phyloP scores from a whole-genome alignment of 2,113 vertebrate genomes.

The Pipra filicauda region DNA sequence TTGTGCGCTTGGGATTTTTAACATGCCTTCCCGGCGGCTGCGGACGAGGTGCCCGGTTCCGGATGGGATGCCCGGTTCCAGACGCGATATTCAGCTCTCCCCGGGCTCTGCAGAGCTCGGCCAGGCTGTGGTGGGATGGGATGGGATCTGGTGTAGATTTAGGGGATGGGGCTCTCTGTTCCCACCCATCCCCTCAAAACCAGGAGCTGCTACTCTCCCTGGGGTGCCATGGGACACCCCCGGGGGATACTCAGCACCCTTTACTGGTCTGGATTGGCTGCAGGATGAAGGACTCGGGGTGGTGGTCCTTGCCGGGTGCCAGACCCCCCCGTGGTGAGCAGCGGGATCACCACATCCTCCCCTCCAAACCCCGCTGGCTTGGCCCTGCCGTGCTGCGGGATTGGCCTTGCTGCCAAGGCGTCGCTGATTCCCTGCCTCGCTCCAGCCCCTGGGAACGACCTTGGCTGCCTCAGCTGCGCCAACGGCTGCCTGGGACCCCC shows the following conservation, averaged over 20 bases:
- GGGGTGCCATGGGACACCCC: accelerated
- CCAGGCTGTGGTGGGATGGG: neutral
- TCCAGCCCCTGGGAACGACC: neutral
- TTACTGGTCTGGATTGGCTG: accelerated
- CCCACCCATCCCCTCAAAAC: accelerated
- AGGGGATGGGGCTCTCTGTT: neutral
- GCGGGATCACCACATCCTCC: neutral
- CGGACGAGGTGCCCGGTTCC: neutral
- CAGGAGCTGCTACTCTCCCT: accelerated
- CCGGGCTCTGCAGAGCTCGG: too few relatives aligned
- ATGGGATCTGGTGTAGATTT: neutral
- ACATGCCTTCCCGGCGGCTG: constrained; percentile 12
- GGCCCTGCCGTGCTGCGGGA: neutral
- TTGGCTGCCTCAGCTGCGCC: neutral
- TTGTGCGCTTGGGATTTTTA: constrained; percentile 55
- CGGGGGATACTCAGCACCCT: neutral
- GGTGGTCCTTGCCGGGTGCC: neutral
- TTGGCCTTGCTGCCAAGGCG: neutral
- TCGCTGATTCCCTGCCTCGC: neutral
- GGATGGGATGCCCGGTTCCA: neutral
- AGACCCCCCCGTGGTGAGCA: neutral
- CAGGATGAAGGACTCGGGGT: accelerated
- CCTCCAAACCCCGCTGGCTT: neutral
- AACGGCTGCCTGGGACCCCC: neutral
- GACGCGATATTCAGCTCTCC: neutral